Evolutionary conservation across 2,888 invertebrate species (phyloP).

Genomic region (Lasioglossum figueresi): DNA sequence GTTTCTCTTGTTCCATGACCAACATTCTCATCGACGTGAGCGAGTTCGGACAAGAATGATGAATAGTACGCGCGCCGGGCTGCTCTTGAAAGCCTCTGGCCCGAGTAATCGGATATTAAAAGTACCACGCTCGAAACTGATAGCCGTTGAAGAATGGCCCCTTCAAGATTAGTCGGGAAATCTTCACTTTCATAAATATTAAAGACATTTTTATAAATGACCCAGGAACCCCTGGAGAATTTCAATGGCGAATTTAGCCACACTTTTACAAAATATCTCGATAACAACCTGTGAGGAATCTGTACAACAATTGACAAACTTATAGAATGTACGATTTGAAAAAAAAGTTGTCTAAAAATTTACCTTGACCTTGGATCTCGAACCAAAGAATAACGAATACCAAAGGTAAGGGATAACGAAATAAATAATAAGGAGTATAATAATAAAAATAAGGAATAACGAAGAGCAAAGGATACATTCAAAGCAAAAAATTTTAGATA

Average conservation of each 20-base stretch:
- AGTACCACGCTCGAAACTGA: not conserved
- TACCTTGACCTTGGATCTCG: too few relatives aligned
- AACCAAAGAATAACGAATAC: too few relatives aligned
- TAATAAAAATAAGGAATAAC: too few relatives aligned
- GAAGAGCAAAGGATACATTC: too few relatives aligned
- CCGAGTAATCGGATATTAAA: slow-evolving; percentile 19
- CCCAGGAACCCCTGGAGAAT: not conserved
- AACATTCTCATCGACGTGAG: not conserved
- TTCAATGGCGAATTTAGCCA: not conserved
- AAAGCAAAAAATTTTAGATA: too few relatives aligned
- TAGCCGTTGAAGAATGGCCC: not conserved
- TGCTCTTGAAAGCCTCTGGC: not conserved
- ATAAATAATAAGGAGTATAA: too few relatives aligned
- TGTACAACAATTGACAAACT: too few relatives aligned
- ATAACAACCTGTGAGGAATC: too few relatives aligned
- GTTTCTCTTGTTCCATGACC: slow-evolving; percentile 9
- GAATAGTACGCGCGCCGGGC: not conserved
- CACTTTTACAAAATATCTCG: not conserved
- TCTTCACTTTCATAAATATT: not conserved
- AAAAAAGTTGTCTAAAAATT: too few relatives aligned
- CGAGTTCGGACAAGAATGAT: slow-evolving; percentile 23
- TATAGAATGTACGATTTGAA: too few relatives aligned
- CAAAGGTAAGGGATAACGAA: too few relatives aligned
- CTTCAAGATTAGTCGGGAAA: not conserved
- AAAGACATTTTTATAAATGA: not conserved